Conservation (phyloP, 30 jellyfish, hydroid and myxozoan genomes). For the Pelagia noctiluca region DNA sequence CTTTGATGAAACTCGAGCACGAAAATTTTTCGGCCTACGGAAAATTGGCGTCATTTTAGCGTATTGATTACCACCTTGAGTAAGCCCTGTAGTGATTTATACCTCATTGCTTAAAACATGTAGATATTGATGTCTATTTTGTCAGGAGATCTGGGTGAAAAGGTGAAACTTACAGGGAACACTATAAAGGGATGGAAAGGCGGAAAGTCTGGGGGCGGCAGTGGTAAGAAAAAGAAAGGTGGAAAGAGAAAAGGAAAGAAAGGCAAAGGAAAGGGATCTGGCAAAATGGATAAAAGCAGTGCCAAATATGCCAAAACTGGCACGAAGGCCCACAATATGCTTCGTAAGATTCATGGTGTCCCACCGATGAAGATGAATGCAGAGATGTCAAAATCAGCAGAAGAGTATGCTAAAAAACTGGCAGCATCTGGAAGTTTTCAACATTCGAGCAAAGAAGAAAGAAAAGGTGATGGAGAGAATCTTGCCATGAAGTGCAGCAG, state of each 20-base stretch:
- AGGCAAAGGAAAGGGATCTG: background rate
- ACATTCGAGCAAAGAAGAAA: conserved; percentile 54
- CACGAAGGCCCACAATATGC: conserved; percentile 42
- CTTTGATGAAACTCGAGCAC: too few relatives aligned
- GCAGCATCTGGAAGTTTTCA: conserved; percentile 56
- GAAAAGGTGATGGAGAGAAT: conserved; percentile 54
- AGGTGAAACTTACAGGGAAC: too few relatives aligned
- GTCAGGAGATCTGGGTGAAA: too few relatives aligned
- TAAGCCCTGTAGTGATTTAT: too few relatives aligned
- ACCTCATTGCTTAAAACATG: too few relatives aligned
- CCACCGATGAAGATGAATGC: conserved; percentile 54
- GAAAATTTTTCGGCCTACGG: too few relatives aligned
- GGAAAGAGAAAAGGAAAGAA: background rate
- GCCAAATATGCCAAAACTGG: background rate
- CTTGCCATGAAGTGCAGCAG: conserved; percentile 41
- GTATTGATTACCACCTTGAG: too few relatives aligned
- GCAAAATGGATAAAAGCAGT: background rate
- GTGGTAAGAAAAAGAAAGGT: background rate
- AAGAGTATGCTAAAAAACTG: conserved; percentile 75
- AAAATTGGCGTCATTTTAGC: too few relatives aligned
- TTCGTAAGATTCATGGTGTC: conserved; percentile 52
- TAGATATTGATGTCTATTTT: too few relatives aligned
- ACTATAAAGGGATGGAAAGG: too few relatives aligned
- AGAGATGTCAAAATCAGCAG: conserved; percentile 77
- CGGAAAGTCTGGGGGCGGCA: background rate